These are phyloP conservation scores for Alligator mississippiensis DNA, from an alignment of 2,113 vertebrate species.

Conservation along the genomic window DNA sequence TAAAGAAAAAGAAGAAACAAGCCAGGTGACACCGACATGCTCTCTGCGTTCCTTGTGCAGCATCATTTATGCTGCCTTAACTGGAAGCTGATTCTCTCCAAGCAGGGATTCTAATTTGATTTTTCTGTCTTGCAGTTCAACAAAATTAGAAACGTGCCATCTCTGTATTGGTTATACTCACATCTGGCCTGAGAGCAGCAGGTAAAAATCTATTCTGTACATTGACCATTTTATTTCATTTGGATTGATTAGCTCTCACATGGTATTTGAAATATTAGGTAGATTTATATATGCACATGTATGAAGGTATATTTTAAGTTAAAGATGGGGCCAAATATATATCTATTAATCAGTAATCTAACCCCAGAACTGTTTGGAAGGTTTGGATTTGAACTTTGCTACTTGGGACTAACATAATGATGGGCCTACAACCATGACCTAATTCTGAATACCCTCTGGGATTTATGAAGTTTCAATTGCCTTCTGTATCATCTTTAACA, in stretches of 20 bases:
- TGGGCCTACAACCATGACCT: neutral
- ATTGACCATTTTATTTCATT: neutral
- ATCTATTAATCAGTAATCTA: neutral
- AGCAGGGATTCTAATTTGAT: constrained; percentile 25
- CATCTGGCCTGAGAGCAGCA: constrained; percentile 5
- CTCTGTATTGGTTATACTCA: neutral
- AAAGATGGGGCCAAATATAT: neutral
- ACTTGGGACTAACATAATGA: neutral
- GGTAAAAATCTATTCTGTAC: neutral
- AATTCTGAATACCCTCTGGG: neutral
- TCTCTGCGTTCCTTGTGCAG: neutral
- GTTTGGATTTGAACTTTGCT: neutral
- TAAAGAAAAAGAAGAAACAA: neutral
- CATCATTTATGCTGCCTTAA: neutral
- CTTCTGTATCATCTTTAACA: neutral
- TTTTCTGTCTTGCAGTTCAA: constrained; percentile 4
- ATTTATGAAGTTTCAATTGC: neutral
- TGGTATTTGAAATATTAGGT: neutral
- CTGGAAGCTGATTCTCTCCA: neutral
- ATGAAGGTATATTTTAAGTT: neutral
- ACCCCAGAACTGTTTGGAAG: neutral
- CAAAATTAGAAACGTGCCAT: constrained; percentile 30
- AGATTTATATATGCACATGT: neutral
- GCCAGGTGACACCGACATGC: neutral
- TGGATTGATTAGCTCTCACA: neutral